Conservation (phyloP, 2,113 vertebrate genomes). For the Canis aureus region DNA sequence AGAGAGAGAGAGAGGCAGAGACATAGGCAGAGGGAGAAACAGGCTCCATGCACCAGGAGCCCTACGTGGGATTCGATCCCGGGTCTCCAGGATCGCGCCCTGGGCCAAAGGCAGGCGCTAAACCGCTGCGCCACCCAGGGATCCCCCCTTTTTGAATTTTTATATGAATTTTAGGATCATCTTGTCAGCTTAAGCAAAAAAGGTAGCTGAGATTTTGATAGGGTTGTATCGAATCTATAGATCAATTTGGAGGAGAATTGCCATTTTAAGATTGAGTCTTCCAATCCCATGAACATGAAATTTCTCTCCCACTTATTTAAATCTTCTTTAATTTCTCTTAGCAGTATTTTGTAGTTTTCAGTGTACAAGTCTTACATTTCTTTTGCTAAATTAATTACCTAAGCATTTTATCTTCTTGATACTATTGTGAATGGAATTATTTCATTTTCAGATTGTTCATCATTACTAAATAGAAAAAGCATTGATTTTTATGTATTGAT, state of each 20-base stretch:
- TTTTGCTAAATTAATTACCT: neutral
- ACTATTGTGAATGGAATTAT: neutral
- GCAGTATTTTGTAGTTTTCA: neutral
- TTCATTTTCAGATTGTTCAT: neutral
- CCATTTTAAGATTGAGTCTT: neutral
- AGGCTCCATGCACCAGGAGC: no score
- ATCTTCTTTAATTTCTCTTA: conserved; percentile 28
- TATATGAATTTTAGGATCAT: neutral
- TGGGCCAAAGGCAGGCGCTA: no score
- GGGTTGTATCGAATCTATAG: neutral
- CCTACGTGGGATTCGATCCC: no score
- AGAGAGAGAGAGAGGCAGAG: no score
- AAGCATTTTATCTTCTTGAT: neutral
- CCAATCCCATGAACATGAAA: neutral
- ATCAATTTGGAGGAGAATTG: neutral
- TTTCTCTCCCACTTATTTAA: neutral
- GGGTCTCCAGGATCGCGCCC: no score
- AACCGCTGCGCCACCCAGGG: no score
- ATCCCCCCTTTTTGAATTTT: neutral
- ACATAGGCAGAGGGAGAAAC: no score
- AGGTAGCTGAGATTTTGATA: neutral
- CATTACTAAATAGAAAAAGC: neutral
- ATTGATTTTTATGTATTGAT: neutral
- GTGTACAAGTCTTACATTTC: neutral
- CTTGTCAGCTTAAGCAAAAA: neutral